A percentile compares a stretch with the other conserved stretches of the same genome.
Conservation (phyloP, 1,140 invertebrate genomes). For the Achatina immaculata region DNA sequence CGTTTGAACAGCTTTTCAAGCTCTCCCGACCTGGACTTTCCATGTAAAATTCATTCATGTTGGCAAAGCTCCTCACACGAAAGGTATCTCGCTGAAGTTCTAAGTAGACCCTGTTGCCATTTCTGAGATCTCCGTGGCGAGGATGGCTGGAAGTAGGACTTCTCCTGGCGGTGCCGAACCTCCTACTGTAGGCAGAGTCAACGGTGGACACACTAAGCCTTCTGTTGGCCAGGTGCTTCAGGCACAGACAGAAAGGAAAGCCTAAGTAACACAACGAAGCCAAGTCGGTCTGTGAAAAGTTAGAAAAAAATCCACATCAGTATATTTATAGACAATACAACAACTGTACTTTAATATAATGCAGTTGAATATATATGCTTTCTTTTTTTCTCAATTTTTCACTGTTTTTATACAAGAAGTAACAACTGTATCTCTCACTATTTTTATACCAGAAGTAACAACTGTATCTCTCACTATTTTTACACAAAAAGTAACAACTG, state of each 20-base stretch:
- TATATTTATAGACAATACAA: too few relatives aligned
- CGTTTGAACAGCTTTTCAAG: neutral
- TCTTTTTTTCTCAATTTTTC: too few relatives aligned
- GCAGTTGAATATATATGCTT: too few relatives aligned
- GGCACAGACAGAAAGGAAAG: constrained; percentile 47
- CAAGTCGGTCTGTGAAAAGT: constrained; percentile 43
- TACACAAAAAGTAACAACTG: too few relatives aligned
- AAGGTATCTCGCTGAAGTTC: neutral
- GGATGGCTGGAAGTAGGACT: neutral
- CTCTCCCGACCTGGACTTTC: neutral
- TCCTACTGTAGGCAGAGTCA: neutral
- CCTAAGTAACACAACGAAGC: constrained; percentile 36
- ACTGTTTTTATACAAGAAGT: too few relatives aligned
- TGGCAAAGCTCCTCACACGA: neutral
- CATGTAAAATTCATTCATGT: constrained; percentile 7
- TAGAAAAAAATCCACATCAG: too few relatives aligned
- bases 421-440: too few relatives aligned
- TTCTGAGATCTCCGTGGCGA: neutral
- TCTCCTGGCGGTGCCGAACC: neutral
- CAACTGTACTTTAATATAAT: too few relatives aligned
- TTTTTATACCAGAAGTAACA: too few relatives aligned
- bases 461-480: too few relatives aligned
- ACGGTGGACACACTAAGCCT: constrained; percentile 42
- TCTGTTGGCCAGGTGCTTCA: constrained; percentile 41
- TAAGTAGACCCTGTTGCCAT: constrained; percentile 7